A percentile compares a stretch with the other conserved stretches of the same genome.
Conservation (phyloP, 2,113 vertebrate species). For the Erythrocebus patas region DNA sequence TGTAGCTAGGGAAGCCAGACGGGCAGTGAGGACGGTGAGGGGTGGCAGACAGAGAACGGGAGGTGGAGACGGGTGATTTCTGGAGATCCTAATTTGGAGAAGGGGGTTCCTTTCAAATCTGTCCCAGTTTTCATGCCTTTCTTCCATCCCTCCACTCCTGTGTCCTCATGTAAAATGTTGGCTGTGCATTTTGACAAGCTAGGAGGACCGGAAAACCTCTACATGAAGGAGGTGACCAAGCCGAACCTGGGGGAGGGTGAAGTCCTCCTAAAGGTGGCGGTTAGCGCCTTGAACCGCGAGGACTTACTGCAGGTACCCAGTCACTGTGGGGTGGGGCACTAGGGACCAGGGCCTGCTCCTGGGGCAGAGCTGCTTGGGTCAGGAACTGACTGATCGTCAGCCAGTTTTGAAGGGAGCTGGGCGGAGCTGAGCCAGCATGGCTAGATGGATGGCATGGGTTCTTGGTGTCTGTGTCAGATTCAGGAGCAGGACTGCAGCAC, state of each 20-base stretch:
- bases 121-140: not conserved
- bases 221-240: constrained; percentile 81
- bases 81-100: not conserved
- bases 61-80: not conserved
- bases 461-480: not conserved
- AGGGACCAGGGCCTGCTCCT: not conserved
- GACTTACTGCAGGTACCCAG: constrained; percentile 87
- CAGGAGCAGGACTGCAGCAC: not conserved
- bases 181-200: constrained; percentile 86
- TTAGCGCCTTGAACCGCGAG: constrained; percentile 87
- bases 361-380: not conserved
- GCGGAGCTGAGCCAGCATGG: not conserved
- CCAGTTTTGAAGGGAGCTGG: not conserved
- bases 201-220: constrained; percentile 88
- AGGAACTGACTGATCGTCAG: not conserved
- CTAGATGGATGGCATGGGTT: not conserved
- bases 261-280: constrained; percentile 87
- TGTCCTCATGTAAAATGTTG: constrained; percentile 80
- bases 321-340: not conserved
- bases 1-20: not conserved
- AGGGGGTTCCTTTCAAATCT: not conserved
- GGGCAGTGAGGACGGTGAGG: no score
- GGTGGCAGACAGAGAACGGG: not conserved
- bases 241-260: constrained; percentile 86
- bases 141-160: not conserved